Evolutionary conservation across 2,797 vertebrate species (phyloP).

Genomic region (Myoxocephalus aenaeus): DNA sequence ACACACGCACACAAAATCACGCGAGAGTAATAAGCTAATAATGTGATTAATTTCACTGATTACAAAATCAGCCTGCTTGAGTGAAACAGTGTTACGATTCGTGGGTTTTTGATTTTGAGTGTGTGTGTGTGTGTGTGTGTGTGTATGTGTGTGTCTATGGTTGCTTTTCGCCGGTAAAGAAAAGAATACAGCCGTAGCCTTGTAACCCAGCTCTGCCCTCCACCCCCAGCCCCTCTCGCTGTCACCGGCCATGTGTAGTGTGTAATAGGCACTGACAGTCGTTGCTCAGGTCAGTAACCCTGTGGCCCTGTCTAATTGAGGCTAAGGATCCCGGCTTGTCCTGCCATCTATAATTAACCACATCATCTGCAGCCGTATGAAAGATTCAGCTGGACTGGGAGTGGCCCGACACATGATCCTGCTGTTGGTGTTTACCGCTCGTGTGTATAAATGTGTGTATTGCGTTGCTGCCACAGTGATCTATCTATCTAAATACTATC

Average conservation of each 20-base stretch:
- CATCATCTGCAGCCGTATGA: slow-evolving; percentile 85
- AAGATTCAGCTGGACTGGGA: slow-evolving; percentile 86
- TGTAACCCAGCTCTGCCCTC: slow-evolving; percentile 76
- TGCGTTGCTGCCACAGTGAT: neutral
- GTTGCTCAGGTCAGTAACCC: slow-evolving; percentile 80
- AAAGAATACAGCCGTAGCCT: slow-evolving; percentile 63
- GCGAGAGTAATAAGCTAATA: slow-evolving; percentile 53
- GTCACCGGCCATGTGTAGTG: slow-evolving; percentile 81
- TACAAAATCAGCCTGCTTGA: slow-evolving; percentile 56
- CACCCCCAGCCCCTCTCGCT: slow-evolving; percentile 70
- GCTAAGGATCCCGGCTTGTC: slow-evolving; percentile 84
- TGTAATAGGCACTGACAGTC: slow-evolving; percentile 83
- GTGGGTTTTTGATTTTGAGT: slow-evolving; percentile 41
- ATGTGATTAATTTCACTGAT: slow-evolving; percentile 74
- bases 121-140: neutral
- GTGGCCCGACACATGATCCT: slow-evolving; percentile 79
- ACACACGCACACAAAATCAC: slow-evolving; percentile 40
- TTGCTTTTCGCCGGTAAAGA: slow-evolving; percentile 40
- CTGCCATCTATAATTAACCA: slow-evolving; percentile 84
- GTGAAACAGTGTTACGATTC: slow-evolving; percentile 43
- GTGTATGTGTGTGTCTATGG: neutral
- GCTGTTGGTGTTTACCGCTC: slow-evolving; percentile 57
- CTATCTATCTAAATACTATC: neutral
- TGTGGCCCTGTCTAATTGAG: slow-evolving; percentile 82
- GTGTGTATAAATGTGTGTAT: slow-evolving; percentile 43